Conservation (phyloP, 2,797 vertebrate genomes). For the Euthynnus affinis region DNA sequence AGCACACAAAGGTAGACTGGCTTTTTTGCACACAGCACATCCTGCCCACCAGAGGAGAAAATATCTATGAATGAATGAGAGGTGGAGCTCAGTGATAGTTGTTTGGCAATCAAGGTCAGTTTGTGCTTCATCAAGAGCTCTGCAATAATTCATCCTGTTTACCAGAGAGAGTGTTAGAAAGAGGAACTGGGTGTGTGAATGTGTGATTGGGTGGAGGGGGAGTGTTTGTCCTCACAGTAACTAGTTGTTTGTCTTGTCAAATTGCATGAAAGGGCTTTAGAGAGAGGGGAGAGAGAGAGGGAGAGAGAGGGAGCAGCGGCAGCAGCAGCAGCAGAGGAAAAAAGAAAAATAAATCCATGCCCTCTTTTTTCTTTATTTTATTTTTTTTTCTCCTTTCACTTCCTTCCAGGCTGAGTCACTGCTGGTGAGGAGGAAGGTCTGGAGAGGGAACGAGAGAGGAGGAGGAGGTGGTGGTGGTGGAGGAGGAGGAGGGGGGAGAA, state of each 20-base stretch:
- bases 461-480: conserved; percentile 71
- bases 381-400: conserved; percentile 85
- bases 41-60: conserved; percentile 31
- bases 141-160: conserved; percentile 71
- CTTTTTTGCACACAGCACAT: conserved; percentile 22
- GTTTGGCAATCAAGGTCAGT: conserved; percentile 66
- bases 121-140: conserved; percentile 53
- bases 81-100: conserved; percentile 39
- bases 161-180: conserved; percentile 54
- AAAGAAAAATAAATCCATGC: conserved; percentile 82
- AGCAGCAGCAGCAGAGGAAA: conserved; percentile 58
- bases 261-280: conserved; percentile 77
- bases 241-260: conserved; percentile 88
- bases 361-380: conserved; percentile 78
- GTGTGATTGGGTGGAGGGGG: conserved; percentile 34
- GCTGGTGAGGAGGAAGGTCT: conserved; percentile 92
- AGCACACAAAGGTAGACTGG: conserved; percentile 25
- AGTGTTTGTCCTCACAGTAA: conserved; percentile 84
- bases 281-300: conserved; percentile 26
- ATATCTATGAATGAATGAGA: conserved; percentile 67
- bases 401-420: conserved; percentile 97
- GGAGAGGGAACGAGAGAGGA: conserved; percentile 87
- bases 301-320: conserved; percentile 34
- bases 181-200: conserved; percentile 64
- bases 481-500: conserved; percentile 56